These are phyloP conservation scores for Siniperca scherzeri DNA, from an alignment of 2,797 vertebrate species.

Conservation along the genomic window DNA sequence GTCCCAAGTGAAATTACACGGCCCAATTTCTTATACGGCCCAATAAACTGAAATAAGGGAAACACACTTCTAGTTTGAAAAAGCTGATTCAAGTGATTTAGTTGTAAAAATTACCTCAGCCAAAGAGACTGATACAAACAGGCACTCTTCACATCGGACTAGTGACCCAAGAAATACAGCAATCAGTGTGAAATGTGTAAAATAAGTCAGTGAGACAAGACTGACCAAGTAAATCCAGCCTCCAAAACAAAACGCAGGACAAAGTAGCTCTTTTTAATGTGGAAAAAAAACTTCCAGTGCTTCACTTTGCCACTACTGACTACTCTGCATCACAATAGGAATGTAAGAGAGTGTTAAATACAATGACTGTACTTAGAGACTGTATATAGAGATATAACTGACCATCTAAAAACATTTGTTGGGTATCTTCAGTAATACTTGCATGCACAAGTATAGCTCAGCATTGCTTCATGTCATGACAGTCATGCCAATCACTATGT, in stretches of 20 bases:
- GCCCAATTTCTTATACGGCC: constrained; percentile 48
- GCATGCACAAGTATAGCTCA: neutral
- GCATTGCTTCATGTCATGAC: neutral
- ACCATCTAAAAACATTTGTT: neutral
- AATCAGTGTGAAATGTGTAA: constrained; percentile 38
- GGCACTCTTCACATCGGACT: neutral
- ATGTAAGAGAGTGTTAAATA: neutral
- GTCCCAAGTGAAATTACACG: constrained; percentile 64
- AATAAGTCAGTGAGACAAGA: constrained; percentile 18
- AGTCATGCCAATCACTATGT: too few relatives aligned
- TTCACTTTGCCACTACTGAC: neutral
- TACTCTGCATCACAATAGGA: neutral
- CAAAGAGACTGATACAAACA: constrained; percentile 27
- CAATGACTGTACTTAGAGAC: neutral
- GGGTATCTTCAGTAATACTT: neutral
- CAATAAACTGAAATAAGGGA: constrained; percentile 58
- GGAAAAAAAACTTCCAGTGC: neutral
- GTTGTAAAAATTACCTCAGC: constrained; percentile 46
- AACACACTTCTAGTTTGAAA: constrained; percentile 47
- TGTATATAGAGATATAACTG: neutral
- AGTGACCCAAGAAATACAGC: constrained; percentile 39
- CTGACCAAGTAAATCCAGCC: neutral
- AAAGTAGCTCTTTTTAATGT: constrained; percentile 1
- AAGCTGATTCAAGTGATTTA: constrained; percentile 42
- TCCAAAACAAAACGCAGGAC: neutral